These are phyloP conservation scores for Onychomys arenicola DNA, from an alignment of 2,797 vertebrate genomes.

Conservation along the genomic window DNA sequence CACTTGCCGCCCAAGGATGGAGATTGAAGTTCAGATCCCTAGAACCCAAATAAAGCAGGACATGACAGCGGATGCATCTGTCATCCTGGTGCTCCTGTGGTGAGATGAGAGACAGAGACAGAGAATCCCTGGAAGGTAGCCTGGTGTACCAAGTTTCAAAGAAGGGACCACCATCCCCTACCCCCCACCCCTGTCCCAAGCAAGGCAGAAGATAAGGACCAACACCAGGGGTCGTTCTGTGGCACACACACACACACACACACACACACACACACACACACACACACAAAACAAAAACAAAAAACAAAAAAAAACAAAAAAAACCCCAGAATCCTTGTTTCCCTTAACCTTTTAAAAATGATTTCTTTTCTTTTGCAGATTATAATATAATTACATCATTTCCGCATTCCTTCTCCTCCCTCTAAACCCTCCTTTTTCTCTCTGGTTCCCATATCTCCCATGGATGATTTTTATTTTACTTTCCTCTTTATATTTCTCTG, in stretches of 20 bases:
- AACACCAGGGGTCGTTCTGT: neutral
- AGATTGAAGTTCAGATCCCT: neutral
- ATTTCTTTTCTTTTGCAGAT: neutral
- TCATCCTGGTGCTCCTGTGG: neutral
- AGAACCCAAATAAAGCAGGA: neutral
- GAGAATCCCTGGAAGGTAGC: neutral
- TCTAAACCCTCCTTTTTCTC: neutral
- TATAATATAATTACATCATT: neutral
- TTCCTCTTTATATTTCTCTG: neutral
- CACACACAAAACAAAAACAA: too few relatives aligned
- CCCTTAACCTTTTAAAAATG: neutral
- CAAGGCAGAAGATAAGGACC: neutral
- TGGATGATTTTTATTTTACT: conserved; percentile 5
- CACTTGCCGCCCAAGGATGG: neutral
- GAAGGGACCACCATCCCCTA: neutral
- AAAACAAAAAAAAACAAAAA: too few relatives aligned
- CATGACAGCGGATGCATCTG: neutral
- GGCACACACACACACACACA: too few relatives aligned
- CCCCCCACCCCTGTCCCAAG: neutral
- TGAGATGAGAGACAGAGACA: neutral
- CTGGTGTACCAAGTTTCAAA: neutral
- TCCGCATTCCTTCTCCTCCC: neutral
- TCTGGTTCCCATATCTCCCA: neutral
- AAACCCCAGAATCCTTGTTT: neutral
- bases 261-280: neutral